Evolutionary conservation across 92 coral and sea anemone genomes (phyloP).

Genomic region (Epizoanthus fatuus): DNA sequence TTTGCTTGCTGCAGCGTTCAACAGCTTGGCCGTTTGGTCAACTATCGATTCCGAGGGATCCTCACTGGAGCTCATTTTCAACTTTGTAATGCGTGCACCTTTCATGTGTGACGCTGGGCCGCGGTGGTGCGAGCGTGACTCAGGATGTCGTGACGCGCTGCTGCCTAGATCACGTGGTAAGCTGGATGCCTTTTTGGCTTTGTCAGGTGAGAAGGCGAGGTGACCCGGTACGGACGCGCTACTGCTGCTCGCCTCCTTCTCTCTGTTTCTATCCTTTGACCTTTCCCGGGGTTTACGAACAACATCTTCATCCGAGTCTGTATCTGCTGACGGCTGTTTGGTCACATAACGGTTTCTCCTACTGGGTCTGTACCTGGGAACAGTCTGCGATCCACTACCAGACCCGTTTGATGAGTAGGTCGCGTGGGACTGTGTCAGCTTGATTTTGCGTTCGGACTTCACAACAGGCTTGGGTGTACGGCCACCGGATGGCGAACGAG

Average conservation of each 20-base stretch:
- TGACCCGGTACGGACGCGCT: constrained; percentile 36
- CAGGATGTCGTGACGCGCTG: constrained; percentile 41
- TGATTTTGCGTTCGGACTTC: constrained; percentile 89
- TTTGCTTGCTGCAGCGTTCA: constrained; percentile 75
- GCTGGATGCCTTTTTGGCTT: constrained; percentile 68
- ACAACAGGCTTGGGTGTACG: constrained; percentile 79
- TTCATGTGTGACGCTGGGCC: constrained; percentile 62
- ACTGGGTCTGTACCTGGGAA: constrained; percentile 74
- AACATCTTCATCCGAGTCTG: constrained; percentile 89
- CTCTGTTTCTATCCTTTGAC: constrained; percentile 38
- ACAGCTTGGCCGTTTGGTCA: constrained; percentile 85
- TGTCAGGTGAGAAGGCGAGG: constrained; percentile 61
- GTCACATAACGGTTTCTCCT: constrained; percentile 73
- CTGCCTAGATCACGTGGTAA: constrained; percentile 85
- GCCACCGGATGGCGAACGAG: constrained; percentile 59
- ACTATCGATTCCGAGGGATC: constrained; percentile 85
- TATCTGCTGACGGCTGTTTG: constrained; percentile 63
- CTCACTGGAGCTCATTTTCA: constrained; percentile 80
- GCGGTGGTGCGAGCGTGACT: constrained; percentile 61
- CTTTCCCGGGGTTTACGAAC: constrained; percentile 55
- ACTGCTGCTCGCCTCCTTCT: constrained; percentile 26
- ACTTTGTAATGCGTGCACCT: constrained; percentile 86
- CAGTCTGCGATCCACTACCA: constrained; percentile 77
- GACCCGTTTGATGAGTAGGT: constrained; percentile 50
- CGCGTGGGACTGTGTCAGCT: constrained; percentile 64